phyloP scores from a whole-genome alignment of 2,888 invertebrate genomes.

The Coecobrya sp. region DNA sequence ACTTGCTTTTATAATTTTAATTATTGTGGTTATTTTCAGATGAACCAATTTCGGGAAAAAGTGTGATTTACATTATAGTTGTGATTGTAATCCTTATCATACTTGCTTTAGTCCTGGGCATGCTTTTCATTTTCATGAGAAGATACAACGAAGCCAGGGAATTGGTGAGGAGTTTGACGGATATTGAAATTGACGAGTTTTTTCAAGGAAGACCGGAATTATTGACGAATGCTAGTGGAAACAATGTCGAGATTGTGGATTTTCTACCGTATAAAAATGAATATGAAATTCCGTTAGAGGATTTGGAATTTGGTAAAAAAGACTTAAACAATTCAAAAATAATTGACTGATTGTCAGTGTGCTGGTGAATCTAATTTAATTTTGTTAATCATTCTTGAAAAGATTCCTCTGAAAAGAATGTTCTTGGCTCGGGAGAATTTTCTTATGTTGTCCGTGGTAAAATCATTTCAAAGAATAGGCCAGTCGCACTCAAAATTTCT shows the following conservation, averaged over 20 bases:
- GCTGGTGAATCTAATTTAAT: too few species aligned
- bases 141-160: slow-evolving; percentile 68
- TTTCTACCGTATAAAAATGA: slow-evolving; percentile 73
- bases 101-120: slow-evolving; percentile 1
- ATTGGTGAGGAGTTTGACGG: slow-evolving; percentile 67
- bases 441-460: slow-evolving; percentile 68
- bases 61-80: slow-evolving; percentile 27
- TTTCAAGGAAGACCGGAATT: slow-evolving; percentile 75
- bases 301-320: slow-evolving; percentile 73
- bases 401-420: slow-evolving; percentile 69
- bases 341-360: neutral
- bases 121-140: slow-evolving; percentile 52
- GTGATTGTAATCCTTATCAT: slow-evolving; percentile 48
- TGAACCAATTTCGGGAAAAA: slow-evolving; percentile 48
- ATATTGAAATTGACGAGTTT: slow-evolving; percentile 78
- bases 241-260: slow-evolving; percentile 54
- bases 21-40: slow-evolving; percentile 23
- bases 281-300: slow-evolving; percentile 69
- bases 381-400: neutral
- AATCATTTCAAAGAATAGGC: slow-evolving; percentile 32
- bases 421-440: slow-evolving; percentile 75
- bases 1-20: neutral
- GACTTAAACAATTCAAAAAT: neutral
- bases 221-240: neutral
- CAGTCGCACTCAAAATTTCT: slow-evolving; percentile 76